Conservation (phyloP, 2,113 vertebrate species). For the Oreocharis arfaki region DNA sequence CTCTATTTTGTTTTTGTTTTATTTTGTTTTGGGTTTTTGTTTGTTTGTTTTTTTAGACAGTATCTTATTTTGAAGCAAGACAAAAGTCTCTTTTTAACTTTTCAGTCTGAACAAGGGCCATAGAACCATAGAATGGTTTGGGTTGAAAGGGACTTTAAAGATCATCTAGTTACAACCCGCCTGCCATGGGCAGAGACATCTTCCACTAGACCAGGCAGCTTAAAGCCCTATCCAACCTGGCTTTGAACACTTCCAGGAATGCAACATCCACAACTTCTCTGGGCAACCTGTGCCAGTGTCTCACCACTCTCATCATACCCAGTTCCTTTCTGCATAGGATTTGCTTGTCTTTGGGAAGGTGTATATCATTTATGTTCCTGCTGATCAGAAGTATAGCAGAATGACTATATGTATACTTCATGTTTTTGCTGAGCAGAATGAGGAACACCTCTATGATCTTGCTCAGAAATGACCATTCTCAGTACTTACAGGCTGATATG, state of each 20-base stretch:
- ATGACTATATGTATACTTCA: background rate
- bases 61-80: background rate
- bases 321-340: background rate
- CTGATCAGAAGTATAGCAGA: background rate
- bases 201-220: background rate
- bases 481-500: background rate
- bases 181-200: background rate
- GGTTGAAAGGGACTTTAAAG: background rate
- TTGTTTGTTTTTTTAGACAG: background rate
- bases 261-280: background rate
- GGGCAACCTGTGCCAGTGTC: background rate
- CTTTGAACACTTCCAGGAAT: background rate
- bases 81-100: background rate
- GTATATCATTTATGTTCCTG: background rate
- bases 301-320: fast-evolving
- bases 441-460: background rate
- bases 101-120: background rate
- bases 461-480: background rate
- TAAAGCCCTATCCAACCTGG: fast-evolving
- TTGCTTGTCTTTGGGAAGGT: background rate
- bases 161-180: background rate
- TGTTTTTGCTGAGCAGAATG: background rate
- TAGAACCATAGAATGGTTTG: background rate
- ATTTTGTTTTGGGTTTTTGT: background rate
- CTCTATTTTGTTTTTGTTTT: background rate